Base-by-base conservation (phyloP, 2,113 vertebrate genomes). In the Nothocercus nigrocapillus region DNA sequence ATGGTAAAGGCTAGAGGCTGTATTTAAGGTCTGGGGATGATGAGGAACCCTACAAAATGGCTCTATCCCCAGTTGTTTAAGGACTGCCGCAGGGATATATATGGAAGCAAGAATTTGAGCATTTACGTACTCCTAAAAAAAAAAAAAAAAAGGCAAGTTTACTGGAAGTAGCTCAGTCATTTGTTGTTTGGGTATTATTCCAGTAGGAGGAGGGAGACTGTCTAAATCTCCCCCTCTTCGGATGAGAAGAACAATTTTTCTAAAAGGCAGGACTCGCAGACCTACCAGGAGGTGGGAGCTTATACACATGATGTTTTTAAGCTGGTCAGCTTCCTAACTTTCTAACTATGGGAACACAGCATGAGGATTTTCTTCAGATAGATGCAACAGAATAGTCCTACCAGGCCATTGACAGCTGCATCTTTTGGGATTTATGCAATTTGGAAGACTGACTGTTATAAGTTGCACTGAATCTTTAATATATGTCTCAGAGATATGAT, bases 361-460 rank as follows among this genome's bases (percentile, higher is more conserved):
- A 28, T 53, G 17, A 45, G 22, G 25, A 19, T 67, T 74, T 88
- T 81, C 67, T 86, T 89, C 42, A 84, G 42, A 86, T n/a, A 85
- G 47, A 72, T 54, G 38, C 13, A 88, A 34, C 78, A 94, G 58
- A 78, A 82, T 6, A 91, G 75, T 44, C 74, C 72, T 81, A 72
- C 44, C 62, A 93, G 67, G 82, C 77, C 58, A 45, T 0, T 86
- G 59, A 51, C 24, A 77, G 74, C 11, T 44, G n/a, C 51, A 42
- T 19, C 18, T 61, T 58, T 10, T 9, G 42, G 64, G 27, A 78
- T 59, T 94, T 93, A 80, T 34, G 85, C 54, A 91, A 45, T 86
- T 95, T 94, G 96, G 96, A 96, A 96, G 96, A 95, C 92, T 94
- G 81, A 66, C 76, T 96, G 45, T 49, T 62, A 10, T 11, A 56